Percentiles rank a stretch among this genome's conserved stretches.
These are phyloP conservation scores for Volucella inanis DNA, from an alignment of 2,888 invertebrate species.

Conservation along the genomic window DNA sequence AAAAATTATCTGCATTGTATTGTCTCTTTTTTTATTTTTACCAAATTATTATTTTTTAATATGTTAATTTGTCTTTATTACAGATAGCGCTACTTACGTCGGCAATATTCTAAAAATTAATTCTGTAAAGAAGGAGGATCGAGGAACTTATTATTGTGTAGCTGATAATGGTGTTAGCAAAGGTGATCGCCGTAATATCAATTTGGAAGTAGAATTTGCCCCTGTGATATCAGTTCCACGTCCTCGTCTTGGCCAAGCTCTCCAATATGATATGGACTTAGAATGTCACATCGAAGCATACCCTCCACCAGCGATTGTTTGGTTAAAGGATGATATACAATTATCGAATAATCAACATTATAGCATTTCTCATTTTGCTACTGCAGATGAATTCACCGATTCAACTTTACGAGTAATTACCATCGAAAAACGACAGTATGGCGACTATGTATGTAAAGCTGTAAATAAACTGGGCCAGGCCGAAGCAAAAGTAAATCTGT, in stretches of 20 bases:
- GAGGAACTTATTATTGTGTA: constrained; percentile 96
- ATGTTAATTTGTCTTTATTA: not conserved
- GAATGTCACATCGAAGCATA: constrained; percentile 98
- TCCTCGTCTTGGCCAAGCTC: constrained; percentile 91
- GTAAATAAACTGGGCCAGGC: constrained; percentile 93
- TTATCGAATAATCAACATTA: constrained; percentile 96
- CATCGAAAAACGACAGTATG: constrained; percentile 95
- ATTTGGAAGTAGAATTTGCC: constrained; percentile 94
- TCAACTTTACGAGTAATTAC: constrained; percentile 94
- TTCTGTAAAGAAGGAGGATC: constrained; percentile 92
- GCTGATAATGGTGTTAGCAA: constrained; percentile 95
- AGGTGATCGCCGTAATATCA: constrained; percentile 92
- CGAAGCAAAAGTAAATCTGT: constrained; percentile 91
- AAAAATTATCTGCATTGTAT: too few relatives aligned
- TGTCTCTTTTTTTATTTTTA: not conserved
- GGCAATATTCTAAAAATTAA: constrained; percentile 92
- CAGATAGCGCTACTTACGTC: constrained; percentile 84
- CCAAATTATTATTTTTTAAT: not conserved
- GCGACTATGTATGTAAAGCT: constrained; percentile 93
- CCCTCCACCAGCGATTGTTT: constrained; percentile 95
- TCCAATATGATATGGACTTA: constrained; percentile 96
- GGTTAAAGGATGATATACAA: constrained; percentile 93
- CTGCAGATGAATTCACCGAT: constrained; percentile 95
- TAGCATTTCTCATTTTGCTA: constrained; percentile 94
- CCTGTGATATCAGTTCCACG: constrained; percentile 93